Percentiles rank a stretch among this genome's conserved stretches.
These are phyloP conservation scores for Sarcoramphus papa DNA, from an alignment of 2,797 vertebrate genomes.

Conservation along the genomic window DNA sequence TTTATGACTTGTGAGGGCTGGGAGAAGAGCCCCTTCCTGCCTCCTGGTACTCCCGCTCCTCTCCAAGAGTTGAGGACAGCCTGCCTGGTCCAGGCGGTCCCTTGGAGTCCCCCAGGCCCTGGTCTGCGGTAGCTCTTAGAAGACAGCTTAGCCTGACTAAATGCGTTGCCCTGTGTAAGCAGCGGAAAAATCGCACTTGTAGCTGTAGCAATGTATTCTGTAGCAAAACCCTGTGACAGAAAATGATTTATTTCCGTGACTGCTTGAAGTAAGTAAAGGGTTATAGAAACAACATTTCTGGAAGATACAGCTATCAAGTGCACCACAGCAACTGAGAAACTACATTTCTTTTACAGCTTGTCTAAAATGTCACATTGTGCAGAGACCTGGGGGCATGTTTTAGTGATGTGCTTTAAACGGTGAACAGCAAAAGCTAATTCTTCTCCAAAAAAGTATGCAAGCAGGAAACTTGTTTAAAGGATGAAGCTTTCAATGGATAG, in stretches of 20 bases:
- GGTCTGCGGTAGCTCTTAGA: neutral
- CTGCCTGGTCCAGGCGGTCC: neutral
- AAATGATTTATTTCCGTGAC: neutral
- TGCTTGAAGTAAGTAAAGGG: neutral
- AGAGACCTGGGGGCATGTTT: neutral
- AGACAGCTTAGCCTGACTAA: neutral
- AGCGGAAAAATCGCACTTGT: neutral
- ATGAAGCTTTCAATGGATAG: neutral
- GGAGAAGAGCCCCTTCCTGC: neutral
- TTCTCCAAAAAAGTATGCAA: slow-evolving; percentile 14
- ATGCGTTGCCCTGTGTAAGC: neutral
- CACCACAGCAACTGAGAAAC: neutral
- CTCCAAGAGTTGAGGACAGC: neutral
- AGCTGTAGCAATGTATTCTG: neutral
- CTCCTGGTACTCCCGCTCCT: neutral
- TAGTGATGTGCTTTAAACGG: neutral
- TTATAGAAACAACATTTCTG: neutral
- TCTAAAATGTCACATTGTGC: neutral
- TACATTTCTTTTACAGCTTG: slow-evolving; percentile 31
- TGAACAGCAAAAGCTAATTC: neutral
- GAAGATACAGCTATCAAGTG: neutral
- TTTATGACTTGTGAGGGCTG: neutral
- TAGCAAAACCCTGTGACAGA: neutral
- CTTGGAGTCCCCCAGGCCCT: neutral
- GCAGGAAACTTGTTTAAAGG: slow-evolving; percentile 8